Evolutionary conservation across 64 coral and sea anemone species (phyloP).

Genomic region (Pachyseris speciosa): DNA sequence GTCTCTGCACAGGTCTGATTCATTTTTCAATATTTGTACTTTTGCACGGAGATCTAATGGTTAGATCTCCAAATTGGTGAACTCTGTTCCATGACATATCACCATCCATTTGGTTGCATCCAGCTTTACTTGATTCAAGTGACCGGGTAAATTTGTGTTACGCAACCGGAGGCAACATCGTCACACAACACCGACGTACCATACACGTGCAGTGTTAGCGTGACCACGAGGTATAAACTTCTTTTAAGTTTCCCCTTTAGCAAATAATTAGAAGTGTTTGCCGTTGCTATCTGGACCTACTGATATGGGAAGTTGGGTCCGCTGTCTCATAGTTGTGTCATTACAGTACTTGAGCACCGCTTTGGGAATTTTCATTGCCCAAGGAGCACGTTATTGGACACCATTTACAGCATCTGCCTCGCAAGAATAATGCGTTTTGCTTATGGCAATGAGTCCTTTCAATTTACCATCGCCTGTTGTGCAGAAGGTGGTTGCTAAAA

Average conservation of each 20-base stretch:
- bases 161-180: neutral
- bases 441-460: constrained; percentile 29
- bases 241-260: too few species aligned
- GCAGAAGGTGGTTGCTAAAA: constrained; percentile 24
- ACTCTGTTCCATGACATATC: too few species aligned
- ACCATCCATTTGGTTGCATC: neutral
- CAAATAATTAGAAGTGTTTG: neutral
- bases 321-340: constrained; percentile 27
- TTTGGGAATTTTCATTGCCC: constrained; percentile 81
- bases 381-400: constrained; percentile 13
- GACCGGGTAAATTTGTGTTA: neutral
- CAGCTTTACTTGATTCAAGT: neutral
- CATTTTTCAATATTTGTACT: too few species aligned
- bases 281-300: constrained; percentile 53
- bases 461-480: constrained; percentile 44
- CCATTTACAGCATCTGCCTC: neutral
- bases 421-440: constrained; percentile 11
- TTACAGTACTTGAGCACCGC: constrained; percentile 83
- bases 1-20: too few species aligned
- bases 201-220: neutral
- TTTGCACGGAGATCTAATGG: too few species aligned
- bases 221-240: neutral
- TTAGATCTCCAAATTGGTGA: too few species aligned
- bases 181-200: neutral
- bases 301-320: constrained; percentile 57